Base-by-base conservation (phyloP, 2,797 vertebrate genomes). In the Diceros bicornis region DNA sequence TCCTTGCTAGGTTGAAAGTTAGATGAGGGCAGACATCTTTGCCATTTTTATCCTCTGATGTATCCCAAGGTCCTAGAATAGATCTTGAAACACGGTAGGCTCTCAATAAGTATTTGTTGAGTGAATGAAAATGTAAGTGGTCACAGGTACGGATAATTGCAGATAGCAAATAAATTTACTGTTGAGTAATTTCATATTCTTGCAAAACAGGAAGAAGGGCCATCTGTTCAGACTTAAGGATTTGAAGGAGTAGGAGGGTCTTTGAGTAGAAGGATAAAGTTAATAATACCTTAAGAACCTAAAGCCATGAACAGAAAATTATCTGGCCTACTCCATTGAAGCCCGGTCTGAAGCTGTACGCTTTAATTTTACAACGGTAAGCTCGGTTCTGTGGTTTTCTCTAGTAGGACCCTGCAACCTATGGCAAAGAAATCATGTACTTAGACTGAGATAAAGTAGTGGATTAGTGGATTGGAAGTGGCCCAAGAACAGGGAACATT, bases 401-500 rank as follows among this genome's bases (percentile, higher is more conserved):
- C 27, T 50, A 91, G 2, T 50, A 62, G 25, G 57, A 78, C 21
- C 4, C 44, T 84, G 17, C 3, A 84, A 29, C 29, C 55, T 32
- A 3, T 89, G 41, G 12, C 52, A 90, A n/a, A 96, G 32, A 21
- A 71, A 85, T 83, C 2, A 2, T 66, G 37, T 50, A 74, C 23
- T 88, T 84, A 59, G 78, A 78, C 72, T 66, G 52, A 75, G 89
- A 37, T 75, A 23, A 90, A 89, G 9, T 55, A 93, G 41, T 83
- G 0, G 47, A 57, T 87, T 66, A 44, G 72, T 92, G 29, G 4
- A 66, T 69, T 91, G 72, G 37, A 97, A 85, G 37, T 88, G 27
- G 66, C 52, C 59, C n/a, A 75, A 68, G 34, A 11, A 34, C 3
- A 74, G 32, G 57, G 52, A 55, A 83, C 71, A 64, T 1, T 93